phyloP scores from a whole-genome alignment of 2,113 vertebrate species.

The Sardina pilchardus region DNA sequence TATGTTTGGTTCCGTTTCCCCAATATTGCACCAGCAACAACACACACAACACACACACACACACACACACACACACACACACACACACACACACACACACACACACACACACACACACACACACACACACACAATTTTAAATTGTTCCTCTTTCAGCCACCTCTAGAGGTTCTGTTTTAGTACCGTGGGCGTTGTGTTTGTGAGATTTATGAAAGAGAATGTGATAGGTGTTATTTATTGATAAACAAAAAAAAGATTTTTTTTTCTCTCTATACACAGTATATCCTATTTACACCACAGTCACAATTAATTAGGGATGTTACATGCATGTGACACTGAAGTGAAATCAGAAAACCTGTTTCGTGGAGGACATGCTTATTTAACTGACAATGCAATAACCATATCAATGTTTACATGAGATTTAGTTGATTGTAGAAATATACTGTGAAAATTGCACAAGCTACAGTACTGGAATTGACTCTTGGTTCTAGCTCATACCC shows the following conservation, averaged over 20 bases:
- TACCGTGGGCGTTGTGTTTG: not conserved
- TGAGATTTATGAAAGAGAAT: not conserved
- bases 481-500: not conserved
- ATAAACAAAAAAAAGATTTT: not conserved
- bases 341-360: slow-evolving; percentile 30
- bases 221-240: not conserved
- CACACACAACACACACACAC: not conserved
- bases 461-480: not conserved
- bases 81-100: too few species aligned
- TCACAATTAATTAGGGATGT: not conserved
- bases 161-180: not conserved
- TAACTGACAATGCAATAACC: slow-evolving; percentile 34
- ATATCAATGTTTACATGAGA: slow-evolving; percentile 40
- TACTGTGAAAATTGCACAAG: slow-evolving; percentile 16
- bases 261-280: not conserved
- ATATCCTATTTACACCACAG: not conserved
- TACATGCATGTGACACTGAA: slow-evolving; percentile 19
- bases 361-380: not conserved
- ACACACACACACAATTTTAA: not conserved
- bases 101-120: not conserved
- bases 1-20: slow-evolving; percentile 62
- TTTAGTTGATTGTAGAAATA: slow-evolving; percentile 17
- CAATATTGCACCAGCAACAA: slow-evolving; percentile 60
- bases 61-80: too few species aligned
- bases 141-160: not conserved